Evolutionary conservation across 2,797 vertebrate genomes (phyloP), one percentile per base, ranked within the genome.

Genomic region (Aeoliscus strigatus): DNA sequence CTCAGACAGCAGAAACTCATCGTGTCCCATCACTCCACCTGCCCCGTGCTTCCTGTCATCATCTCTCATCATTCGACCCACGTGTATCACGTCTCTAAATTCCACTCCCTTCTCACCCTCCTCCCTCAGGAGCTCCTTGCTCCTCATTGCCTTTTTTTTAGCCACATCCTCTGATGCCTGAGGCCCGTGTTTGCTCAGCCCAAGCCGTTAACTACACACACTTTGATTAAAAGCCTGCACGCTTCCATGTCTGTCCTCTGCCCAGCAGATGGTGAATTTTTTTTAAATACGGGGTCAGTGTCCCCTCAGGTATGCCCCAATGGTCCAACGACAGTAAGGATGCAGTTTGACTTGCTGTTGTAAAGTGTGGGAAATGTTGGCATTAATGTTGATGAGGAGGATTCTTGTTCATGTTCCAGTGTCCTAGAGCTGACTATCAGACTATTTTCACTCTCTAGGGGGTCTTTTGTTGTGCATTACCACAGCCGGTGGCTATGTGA

Each of bases 151-250:
- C 39, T 59, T 29, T 1, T 37, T 36, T 61, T 72, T 39, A 68
- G 36, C 57, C 60, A 73, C 70, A 64, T 71, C 66, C 70, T 62
- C 45, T 67, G 66, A 55, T 56, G 62, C 50, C n/a, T 56, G 82
- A 79, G 75, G 77, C 77, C 80, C 51, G 17, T 85, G 75, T 84
- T 86, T 84, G 75, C 70, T 71, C 60, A 79, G 68, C 72, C 71
- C 49, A 4, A 58, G 66, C 64, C 64, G 76, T 75, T 66, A 70
- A 62, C 75, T 58, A 82, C 71, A 70, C 76, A 77, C 54, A 57
- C 66, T 75, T 80, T 83, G 80, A 87, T 85, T 83, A 84, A 83
- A 84, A 74, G 73, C 60, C 54, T 73, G 67, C 67, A 63, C 75
- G 37, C 74, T 79, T 55, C 56, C 59, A 41, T 30, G 48, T 30